Evolutionary conservation across 2,888 invertebrate genomes (phyloP).

Genomic region (Drosophila maculinotata): DNA sequence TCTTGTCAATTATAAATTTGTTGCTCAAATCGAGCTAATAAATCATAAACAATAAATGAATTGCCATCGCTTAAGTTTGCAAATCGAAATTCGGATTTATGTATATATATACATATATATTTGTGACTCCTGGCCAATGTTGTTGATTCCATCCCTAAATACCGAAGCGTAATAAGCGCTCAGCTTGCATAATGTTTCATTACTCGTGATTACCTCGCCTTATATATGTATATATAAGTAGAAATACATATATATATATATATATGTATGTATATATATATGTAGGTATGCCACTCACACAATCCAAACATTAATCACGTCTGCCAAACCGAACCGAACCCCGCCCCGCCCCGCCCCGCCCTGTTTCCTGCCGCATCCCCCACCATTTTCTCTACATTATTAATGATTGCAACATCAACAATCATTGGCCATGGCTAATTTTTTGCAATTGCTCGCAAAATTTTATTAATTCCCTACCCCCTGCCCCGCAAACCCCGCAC

Average conservation of each 20-base stretch:
- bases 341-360: slow-evolving; percentile 6
- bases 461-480: slow-evolving; percentile 63
- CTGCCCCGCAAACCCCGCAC: slow-evolving; percentile 5
- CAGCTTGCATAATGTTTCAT: neutral
- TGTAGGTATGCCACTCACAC: slow-evolving; percentile 66
- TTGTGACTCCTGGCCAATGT: neutral
- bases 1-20: slow-evolving; percentile 1
- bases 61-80: slow-evolving; percentile 8
- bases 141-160: slow-evolving; percentile 8
- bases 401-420: slow-evolving; percentile 67
- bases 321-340: slow-evolving; percentile 22
- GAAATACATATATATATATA: neutral
- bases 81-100: slow-evolving; percentile 10
- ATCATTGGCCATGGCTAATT: slow-evolving; percentile 67
- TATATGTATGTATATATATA: slow-evolving; percentile 7
- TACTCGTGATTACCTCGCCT: slow-evolving; percentile 41
- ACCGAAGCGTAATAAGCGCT: slow-evolving; percentile 4
- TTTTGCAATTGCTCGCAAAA: slow-evolving; percentile 68
- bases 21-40: neutral
- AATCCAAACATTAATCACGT: slow-evolving; percentile 62
- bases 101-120: neutral
- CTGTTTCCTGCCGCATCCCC: neutral
- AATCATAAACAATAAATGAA: slow-evolving; percentile 1
- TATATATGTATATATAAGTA: too few relatives aligned
- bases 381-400: slow-evolving; percentile 37